These are phyloP conservation scores for Melipona beecheii DNA, from an alignment of 2,888 invertebrate species.

Conservation along the genomic window DNA sequence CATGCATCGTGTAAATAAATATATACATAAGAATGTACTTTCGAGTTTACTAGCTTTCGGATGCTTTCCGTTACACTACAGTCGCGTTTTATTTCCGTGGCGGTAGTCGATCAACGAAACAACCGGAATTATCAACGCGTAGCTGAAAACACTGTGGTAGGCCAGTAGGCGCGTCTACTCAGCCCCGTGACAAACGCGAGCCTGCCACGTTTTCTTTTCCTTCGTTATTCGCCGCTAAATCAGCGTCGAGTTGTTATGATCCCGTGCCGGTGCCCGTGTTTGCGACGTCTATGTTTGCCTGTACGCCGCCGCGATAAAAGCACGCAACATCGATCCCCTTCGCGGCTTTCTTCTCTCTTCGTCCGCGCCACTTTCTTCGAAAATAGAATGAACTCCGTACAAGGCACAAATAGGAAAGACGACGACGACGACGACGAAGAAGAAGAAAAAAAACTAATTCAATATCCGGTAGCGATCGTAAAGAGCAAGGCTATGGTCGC, in stretches of 20 bases:
- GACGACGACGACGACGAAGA: no score
- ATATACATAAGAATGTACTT: background rate
- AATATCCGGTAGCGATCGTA: slow-evolving; percentile 8
- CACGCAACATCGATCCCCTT: slow-evolving; percentile 48
- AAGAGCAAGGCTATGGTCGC: background rate
- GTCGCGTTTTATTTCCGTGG: background rate
- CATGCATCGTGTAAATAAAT: no score
- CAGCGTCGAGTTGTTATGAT: slow-evolving; percentile 76
- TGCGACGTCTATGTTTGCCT: slow-evolving; percentile 61
- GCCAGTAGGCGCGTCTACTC: slow-evolving; percentile 31
- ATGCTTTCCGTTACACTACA: background rate
- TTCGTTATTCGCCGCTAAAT: slow-evolving; percentile 68
- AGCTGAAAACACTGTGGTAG: slow-evolving; percentile 31
- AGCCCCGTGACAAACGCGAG: slow-evolving; percentile 68
- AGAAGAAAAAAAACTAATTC: background rate
- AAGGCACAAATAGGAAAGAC: background rate
- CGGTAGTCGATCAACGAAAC: slow-evolving; percentile 41
- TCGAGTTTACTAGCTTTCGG: background rate
- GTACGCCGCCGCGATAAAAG: slow-evolving; percentile 55
- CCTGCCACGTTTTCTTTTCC: background rate
- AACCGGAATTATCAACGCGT: slow-evolving; percentile 41
- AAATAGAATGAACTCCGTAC: background rate
- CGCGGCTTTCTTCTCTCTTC: no score
- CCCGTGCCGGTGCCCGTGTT: slow-evolving; percentile 47
- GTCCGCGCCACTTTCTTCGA: background rate